Conservation (phyloP, 2,797 vertebrate genomes). For the Tokudaia muenninki region DNA sequence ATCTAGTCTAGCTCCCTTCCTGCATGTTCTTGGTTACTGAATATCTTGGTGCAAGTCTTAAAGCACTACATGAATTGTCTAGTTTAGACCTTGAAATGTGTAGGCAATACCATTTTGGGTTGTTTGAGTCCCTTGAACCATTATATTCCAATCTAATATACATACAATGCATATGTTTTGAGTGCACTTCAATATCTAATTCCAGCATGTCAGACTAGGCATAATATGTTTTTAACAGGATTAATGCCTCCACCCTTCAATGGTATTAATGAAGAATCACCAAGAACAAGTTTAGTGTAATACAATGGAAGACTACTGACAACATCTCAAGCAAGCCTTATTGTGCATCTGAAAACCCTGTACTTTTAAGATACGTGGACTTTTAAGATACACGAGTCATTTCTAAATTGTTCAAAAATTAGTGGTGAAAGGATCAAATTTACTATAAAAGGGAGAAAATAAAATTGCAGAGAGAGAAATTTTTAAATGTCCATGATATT, state of each 20-base stretch:
- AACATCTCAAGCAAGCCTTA: neutral
- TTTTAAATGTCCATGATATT: neutral
- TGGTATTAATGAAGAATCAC: neutral
- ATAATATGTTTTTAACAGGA: neutral
- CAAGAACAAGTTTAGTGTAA: neutral
- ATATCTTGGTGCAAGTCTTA: neutral
- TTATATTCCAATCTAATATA: neutral
- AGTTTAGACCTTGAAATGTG: neutral
- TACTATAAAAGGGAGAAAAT: neutral
- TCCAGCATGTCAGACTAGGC: neutral
- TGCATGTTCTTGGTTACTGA: neutral
- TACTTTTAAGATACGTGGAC: neutral
- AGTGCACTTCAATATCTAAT: conserved; percentile 6
- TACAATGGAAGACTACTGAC: neutral
- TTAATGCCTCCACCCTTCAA: neutral
- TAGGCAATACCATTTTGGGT: neutral
- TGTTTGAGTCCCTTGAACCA: neutral
- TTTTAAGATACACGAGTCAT: neutral
- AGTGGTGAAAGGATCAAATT: neutral
- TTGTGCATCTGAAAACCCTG: neutral
- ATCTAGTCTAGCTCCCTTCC: neutral
- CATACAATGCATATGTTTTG: neutral
- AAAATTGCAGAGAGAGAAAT: neutral
- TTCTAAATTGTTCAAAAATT: neutral
- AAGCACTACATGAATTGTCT: neutral